These are phyloP conservation scores for Isurus oxyrinchus DNA, from an alignment of 2,113 vertebrate species.

Conservation along the genomic window DNA sequence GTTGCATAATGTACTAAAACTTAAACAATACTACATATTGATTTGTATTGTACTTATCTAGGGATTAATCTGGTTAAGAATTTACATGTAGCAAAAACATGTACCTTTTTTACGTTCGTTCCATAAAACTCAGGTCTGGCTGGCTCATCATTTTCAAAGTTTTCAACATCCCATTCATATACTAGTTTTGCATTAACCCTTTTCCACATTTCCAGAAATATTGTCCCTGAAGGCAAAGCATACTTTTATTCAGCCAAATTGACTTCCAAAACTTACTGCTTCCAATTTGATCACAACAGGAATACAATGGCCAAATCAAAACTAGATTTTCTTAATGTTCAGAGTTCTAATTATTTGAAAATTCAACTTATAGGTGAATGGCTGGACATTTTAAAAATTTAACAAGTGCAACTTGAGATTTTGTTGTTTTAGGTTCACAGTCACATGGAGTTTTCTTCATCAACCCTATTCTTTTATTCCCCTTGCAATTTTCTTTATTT, in stretches of 20 bases:
- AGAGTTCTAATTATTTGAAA: not conserved
- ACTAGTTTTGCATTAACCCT: conserved; percentile 29
- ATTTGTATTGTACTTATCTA: not conserved
- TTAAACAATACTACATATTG: not conserved
- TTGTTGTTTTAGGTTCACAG: not conserved
- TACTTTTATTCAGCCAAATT: not conserved
- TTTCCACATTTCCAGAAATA: conserved; percentile 38
- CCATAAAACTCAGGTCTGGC: conserved; percentile 36
- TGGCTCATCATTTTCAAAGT: conserved; percentile 37
- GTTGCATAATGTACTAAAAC: not conserved
- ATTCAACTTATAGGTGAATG: not conserved
- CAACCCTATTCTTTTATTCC: not conserved
- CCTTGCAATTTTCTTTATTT: not conserved
- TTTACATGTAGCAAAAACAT: not conserved
- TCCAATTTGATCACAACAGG: not conserved
- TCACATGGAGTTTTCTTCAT: not conserved
- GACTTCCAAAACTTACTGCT: not conserved
- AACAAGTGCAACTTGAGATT: too few species aligned
- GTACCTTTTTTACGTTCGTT: conserved; percentile 15
- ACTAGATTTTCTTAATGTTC: not conserved
- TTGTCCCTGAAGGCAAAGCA: conserved; percentile 7
- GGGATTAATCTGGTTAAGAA: not conserved
- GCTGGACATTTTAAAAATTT: too few species aligned
- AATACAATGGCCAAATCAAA: not conserved
- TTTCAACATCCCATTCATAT: conserved; percentile 31